Evolutionary conservation across 2,113 vertebrate genomes (phyloP).

Genomic region (Beaufortia kweichowensis): DNA sequence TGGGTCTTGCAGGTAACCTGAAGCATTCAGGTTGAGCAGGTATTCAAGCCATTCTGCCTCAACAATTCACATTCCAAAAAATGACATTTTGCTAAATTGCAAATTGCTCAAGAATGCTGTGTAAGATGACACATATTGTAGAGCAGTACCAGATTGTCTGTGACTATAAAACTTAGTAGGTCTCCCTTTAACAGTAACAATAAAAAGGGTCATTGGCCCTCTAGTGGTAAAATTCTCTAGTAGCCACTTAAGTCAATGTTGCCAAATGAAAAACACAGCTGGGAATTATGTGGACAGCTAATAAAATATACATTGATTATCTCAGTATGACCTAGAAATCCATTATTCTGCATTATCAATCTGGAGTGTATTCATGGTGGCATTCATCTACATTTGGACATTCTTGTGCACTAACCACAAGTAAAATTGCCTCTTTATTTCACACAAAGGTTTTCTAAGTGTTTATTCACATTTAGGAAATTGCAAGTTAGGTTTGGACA

Average conservation of each 20-base stretch:
- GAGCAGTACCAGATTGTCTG: neutral
- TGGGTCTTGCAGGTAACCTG: neutral
- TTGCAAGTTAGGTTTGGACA: neutral
- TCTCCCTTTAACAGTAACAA: conserved; percentile 1
- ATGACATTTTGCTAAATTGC: neutral
- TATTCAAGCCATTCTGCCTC: neutral
- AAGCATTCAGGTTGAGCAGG: neutral
- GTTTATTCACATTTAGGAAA: neutral
- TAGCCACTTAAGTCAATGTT: neutral
- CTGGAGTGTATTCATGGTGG: conserved; percentile 55
- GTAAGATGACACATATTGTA: neutral
- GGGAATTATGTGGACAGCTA: neutral
- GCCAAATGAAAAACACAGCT: neutral
- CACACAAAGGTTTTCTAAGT: conserved; percentile 5
- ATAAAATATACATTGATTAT: neutral
- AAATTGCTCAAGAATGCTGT: neutral
- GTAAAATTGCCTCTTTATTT: conserved; percentile 44
- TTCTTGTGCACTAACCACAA: conserved; percentile 53
- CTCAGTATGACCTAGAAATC: conserved; percentile 8
- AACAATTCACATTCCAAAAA: neutral
- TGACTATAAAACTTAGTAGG: neutral
- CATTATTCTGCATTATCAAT: conserved; percentile 4
- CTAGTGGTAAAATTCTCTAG: conserved; percentile 31
- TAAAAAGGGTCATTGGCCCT: conserved; percentile 19
- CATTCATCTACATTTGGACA: conserved; percentile 33